Conservation (phyloP, 2,888 invertebrate species). For the Hololepta plana region DNA sequence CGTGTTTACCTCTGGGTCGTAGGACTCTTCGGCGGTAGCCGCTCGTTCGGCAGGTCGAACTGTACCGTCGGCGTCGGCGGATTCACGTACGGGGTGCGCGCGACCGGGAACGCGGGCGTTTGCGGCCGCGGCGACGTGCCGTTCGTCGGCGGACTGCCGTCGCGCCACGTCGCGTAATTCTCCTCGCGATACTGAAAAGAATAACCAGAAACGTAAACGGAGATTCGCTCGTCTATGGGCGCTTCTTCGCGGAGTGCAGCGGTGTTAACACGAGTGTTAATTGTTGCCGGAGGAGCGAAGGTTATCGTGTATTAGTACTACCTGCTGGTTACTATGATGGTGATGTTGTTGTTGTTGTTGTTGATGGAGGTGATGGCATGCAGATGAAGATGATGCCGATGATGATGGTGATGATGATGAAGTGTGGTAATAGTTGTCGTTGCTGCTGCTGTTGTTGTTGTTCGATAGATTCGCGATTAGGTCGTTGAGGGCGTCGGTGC, state of each 20-base stretch:
- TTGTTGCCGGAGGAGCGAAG: too few species aligned
- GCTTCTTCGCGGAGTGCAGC: too few species aligned
- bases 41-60: slow-evolving; percentile 32
- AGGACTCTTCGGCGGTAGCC: slow-evolving; percentile 68
- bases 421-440: too few species aligned
- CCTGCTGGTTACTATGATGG: too few species aligned
- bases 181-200: slow-evolving; percentile 37
- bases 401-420: too few species aligned
- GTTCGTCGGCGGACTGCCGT: slow-evolving; percentile 33
- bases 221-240: too few species aligned
- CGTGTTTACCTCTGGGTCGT: slow-evolving; percentile 42
- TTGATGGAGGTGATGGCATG: too few species aligned
- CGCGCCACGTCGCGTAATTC: slow-evolving; percentile 34
- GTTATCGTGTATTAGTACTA: too few species aligned
- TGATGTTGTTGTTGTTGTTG: too few species aligned
- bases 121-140: slow-evolving; percentile 50
- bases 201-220: slow-evolving; percentile 4
- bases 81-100: slow-evolving; percentile 72
- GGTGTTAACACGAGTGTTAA: too few species aligned
- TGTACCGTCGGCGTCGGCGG: slow-evolving; percentile 45
- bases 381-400: slow-evolving; percentile 26
- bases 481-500: slow-evolving; percentile 26
- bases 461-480: slow-evolving; percentile 28
- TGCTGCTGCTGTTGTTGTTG: slow-evolving; percentile 24
- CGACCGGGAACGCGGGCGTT: slow-evolving; percentile 88